phyloP scores from a whole-genome alignment of 2,113 vertebrate genomes.

The Cacatua alba region DNA sequence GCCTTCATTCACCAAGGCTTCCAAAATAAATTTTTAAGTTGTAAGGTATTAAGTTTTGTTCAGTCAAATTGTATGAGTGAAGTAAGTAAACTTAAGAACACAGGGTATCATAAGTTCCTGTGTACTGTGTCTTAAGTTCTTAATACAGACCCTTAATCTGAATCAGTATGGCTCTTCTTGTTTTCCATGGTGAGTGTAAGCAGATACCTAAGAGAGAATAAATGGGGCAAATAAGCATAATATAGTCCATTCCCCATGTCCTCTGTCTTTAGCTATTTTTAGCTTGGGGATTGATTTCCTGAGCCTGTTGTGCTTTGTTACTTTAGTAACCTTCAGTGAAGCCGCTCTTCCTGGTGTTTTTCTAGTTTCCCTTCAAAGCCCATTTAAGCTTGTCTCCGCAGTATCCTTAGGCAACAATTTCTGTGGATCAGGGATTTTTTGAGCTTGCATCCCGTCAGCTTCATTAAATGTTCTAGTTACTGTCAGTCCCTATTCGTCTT shows the following conservation, averaged over 20 bases:
- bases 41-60: background rate
- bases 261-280: background rate
- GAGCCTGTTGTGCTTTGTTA: background rate
- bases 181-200: background rate
- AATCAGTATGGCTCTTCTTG: background rate
- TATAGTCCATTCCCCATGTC: background rate
- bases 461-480: background rate
- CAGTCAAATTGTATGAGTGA: background rate
- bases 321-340: background rate
- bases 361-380: background rate
- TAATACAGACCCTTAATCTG: background rate
- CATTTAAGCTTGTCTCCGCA: background rate
- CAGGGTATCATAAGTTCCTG: background rate
- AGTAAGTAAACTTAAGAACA: background rate
- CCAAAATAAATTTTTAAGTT: background rate
- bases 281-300: background rate
- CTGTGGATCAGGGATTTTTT: background rate
- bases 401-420: background rate
- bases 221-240: background rate
- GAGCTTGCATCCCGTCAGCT: background rate
- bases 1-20: background rate
- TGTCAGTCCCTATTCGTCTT: background rate
- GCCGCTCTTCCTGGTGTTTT: background rate
- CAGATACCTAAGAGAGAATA: background rate
- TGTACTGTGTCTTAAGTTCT: background rate